These are phyloP conservation scores for Pediacus dermestoides DNA, from an alignment of 2,888 invertebrate species.

Conservation along the genomic window DNA sequence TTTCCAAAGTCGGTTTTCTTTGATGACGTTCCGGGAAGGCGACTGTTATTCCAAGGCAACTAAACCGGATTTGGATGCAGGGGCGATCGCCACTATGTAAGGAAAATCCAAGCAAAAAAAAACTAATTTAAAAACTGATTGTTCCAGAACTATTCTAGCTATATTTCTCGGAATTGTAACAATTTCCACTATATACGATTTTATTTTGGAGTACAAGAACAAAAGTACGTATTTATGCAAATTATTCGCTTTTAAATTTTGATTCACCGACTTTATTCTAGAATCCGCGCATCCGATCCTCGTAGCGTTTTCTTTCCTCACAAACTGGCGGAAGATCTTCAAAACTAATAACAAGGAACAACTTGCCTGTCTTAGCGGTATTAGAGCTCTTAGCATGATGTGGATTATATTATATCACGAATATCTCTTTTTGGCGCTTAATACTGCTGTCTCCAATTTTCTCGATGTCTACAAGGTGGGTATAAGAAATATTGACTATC, in stretches of 20 bases:
- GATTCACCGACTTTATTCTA: not conserved
- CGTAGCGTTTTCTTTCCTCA: not conserved
- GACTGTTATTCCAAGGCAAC: constrained; percentile 1
- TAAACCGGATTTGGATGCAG: not conserved
- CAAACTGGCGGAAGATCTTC: not conserved
- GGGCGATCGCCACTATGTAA: constrained; percentile 1
- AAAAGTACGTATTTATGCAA: constrained; percentile 3
- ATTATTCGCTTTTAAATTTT: not conserved
- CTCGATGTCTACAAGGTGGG: not conserved
- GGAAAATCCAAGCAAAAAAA: not conserved
- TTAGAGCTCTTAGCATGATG: constrained; percentile 5
- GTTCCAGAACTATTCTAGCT: constrained; percentile 3
- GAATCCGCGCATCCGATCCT: not conserved
- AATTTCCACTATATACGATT: constrained; percentile 2
- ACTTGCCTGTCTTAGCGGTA: constrained; percentile 1
- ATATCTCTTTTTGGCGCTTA: not conserved
- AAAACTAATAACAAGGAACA: constrained; percentile 1
- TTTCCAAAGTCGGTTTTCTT: not conserved
- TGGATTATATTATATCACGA: constrained; percentile 5
- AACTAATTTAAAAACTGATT: not conserved
- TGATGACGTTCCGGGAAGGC: not conserved
- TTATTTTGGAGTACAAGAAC: not conserved
- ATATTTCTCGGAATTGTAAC: not conserved
- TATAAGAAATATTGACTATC: too few relatives aligned
- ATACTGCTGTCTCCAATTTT: not conserved